phyloP scores from a whole-genome alignment of 2,113 vertebrate genomes.

The Canis aureus region DNA sequence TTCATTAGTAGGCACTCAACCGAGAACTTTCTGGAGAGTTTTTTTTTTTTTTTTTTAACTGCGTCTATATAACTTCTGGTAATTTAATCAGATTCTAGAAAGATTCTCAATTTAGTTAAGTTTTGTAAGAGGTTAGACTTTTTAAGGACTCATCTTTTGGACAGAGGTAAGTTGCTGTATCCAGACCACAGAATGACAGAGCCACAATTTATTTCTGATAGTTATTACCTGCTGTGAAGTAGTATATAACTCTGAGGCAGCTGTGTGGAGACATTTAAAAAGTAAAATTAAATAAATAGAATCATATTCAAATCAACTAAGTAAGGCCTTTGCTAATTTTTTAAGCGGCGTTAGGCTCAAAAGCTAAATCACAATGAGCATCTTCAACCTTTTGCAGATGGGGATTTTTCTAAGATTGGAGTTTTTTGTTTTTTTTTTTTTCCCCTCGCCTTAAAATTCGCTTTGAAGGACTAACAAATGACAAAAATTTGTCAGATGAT shows the following conservation, averaged over 20 bases:
- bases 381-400: conserved; percentile 39
- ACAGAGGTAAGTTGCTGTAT: conserved; percentile 51
- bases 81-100: conserved; percentile 89
- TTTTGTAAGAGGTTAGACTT: conserved; percentile 82
- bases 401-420: conserved; percentile 37
- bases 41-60: conserved; percentile 74
- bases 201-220: conserved; percentile 19
- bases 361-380: not conserved
- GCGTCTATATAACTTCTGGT: conserved; percentile 90
- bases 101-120: conserved; percentile 81
- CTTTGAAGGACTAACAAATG: conserved; percentile 42
- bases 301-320: conserved; percentile 47
- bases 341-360: not conserved
- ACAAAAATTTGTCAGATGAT: conserved; percentile 4
- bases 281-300: conserved; percentile 73
- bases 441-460: not conserved
- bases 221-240: not conserved
- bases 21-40: conserved; percentile 91
- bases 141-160: conserved; percentile 72
- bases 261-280: conserved; percentile 68
- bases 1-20: conserved; percentile 96
- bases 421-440: conserved; percentile 62
- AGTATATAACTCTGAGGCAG: conserved; percentile 59
- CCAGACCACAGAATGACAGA: conserved; percentile 36
- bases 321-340: conserved; percentile 47